Evolutionary conservation across 1,140 invertebrate genomes (phyloP), one percentile per base, ranked within the genome.

Genomic region (Anagrus nilaparvatae): DNA sequence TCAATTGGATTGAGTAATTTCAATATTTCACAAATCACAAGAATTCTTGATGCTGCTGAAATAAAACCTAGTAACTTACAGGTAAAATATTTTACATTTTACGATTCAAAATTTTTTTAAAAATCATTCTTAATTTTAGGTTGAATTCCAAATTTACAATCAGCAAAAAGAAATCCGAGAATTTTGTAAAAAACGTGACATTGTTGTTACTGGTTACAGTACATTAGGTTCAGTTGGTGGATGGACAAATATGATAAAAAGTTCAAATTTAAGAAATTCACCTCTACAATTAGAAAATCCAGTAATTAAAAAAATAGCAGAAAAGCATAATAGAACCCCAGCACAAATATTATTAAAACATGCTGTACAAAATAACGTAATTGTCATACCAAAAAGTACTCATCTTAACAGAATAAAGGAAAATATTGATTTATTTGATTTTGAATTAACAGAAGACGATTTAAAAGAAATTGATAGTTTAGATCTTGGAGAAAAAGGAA

Each of bases 371-470:
- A 68, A 76, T 32, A 78, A 77, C 3, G 65, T 89, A 6, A 68
- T 76, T 28, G 81, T 84, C 19, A 88, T 94, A 56, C 88, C 88
- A 21, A 93, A 93, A 66, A 89, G 84, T 57, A 77, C 76, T 0
- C 85, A 78, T 53, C 66, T 77, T 0, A 60, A 73, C 4, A 74
- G 87, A 51, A 70, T 93, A 1, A 75, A 75, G 52, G 56, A 72
- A 14, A 86, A 85, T 58, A 73, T 73, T 18, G 58, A 72, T 29
- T 51, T 76, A 34, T 78, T 77, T 43, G 68, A 77, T 55, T 79
- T 79, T 51, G 55, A 65, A 34, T 53, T 81, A 9, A 64, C 43
- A 5, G 47, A 60, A 5, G 60, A 72, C 2, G 76, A 79, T 21
- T 65, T 78, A 47, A 50, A 64, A 17, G 27, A 49, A 9, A 38